Percentiles rank a stretch among this genome's conserved stretches.
These are phyloP conservation scores for Lacerta bilineata DNA, from an alignment of 2,797 vertebrate genomes.

Conservation along the genomic window DNA sequence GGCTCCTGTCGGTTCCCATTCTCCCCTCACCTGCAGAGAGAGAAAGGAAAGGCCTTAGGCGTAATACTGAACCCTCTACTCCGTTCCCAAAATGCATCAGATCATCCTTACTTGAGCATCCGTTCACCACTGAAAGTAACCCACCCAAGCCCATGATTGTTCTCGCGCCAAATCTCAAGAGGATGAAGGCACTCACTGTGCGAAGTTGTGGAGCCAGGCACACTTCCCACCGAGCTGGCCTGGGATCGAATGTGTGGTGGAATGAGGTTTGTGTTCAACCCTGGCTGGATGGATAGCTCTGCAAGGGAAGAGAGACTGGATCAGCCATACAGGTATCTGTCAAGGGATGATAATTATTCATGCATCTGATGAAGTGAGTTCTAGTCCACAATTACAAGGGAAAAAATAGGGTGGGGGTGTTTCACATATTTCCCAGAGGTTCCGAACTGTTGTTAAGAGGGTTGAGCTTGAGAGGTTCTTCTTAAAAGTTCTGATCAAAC, in stretches of 20 bases:
- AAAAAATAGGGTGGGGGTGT: too few species aligned
- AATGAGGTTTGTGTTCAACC: constrained; percentile 93
- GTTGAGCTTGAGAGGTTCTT: not conserved
- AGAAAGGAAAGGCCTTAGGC: not conserved
- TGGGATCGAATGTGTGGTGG: constrained; percentile 92
- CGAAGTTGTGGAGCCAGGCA: constrained; percentile 21
- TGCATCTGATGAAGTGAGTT: too few species aligned
- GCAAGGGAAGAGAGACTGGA: constrained; percentile 52
- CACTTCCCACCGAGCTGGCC: constrained; percentile 80
- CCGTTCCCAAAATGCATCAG: not conserved
- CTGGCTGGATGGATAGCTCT: constrained; percentile 94
- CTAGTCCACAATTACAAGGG: not conserved
- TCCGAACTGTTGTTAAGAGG: too few species aligned
- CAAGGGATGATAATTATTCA: accelerated
- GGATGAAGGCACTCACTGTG: constrained; percentile 50
- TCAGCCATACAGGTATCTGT: not conserved
- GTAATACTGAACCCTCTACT: not conserved
- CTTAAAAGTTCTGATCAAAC: not conserved
- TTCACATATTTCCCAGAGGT: too few species aligned
- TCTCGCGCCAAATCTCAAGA: not conserved
- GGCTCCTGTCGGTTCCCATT: constrained; percentile 85
- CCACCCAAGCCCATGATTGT: too few species aligned
- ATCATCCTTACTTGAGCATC: not conserved
- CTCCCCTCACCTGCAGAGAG: constrained; percentile 84
- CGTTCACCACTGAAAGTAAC: not conserved